Base-by-base conservation (phyloP, 1,140 invertebrate genomes). In the Aphidius ervi region DNA sequence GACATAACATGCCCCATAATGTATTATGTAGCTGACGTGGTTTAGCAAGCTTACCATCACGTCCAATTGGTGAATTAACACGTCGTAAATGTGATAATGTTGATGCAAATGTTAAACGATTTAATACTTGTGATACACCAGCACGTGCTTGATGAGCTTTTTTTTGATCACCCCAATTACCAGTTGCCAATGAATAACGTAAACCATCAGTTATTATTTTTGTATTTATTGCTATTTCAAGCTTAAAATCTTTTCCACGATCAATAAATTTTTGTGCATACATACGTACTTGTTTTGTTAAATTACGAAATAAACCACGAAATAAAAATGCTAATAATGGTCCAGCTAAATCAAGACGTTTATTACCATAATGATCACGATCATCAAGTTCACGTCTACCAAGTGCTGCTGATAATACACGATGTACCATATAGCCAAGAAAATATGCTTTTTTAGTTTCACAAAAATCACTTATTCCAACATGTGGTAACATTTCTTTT, bases 121-220 rank as follows among this genome's bases (percentile, higher is more conserved):
- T 97, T 77, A 97, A 91, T 74, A 96, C 94, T 83, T 95, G 93
- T 58, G 90, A 92, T 9, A 95, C 93, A 41, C 93, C 93, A 65
- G 95, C 95, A 78, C 95, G 84, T 6, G 94, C 93, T 81, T 97
- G 94, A 89, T 99, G 97, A 62, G 97, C 97, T 78, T 99, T 99
- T 77, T 99, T 99, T 80, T 99, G 97, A 77, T 99, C 97, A 45
- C 97, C 97, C 97, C 97, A 99, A 80, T 99, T 99, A 41, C 97
- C 97, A 46, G 97, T 99, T 69, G 97, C 97, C 64, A 99, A 81
- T 0, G 97, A 99, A 77, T 99, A 99, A 65, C 94, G 83, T 31
- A 99, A 81, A n/a, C 97, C 97, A 79, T 99, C 95, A 4, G 97
- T 99, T 56, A 99, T 99, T 46, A 98, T 95, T 74, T 95, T 90